These are phyloP conservation scores for Euphonia xanthogaster DNA, from an alignment of 2,797 vertebrate species.

Conservation along the genomic window DNA sequence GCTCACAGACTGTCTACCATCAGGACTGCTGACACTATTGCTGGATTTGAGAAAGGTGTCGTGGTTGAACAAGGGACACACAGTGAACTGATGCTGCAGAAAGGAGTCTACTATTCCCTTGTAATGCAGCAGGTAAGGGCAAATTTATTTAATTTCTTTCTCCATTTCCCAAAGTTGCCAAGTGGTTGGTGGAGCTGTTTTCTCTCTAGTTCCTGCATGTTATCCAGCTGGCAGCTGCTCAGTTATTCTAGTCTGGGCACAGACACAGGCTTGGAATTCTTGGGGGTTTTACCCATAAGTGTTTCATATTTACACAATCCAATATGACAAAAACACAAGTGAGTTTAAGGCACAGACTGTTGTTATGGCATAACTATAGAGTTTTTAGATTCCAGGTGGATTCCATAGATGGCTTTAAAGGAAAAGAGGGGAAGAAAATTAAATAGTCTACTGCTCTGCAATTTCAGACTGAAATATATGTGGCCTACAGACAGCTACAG, in stretches of 20 bases:
- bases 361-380: background rate
- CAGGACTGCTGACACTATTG: constrained; percentile 78
- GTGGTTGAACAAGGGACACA: constrained; percentile 78
- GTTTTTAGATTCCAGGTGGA: background rate
- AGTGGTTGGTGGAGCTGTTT: background rate
- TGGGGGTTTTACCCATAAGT: background rate
- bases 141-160: background rate
- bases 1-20: constrained; percentile 81
- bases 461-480: background rate
- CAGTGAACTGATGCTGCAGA: constrained; percentile 77
- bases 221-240: background rate
- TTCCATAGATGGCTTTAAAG: background rate
- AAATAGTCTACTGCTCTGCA: background rate
- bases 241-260: background rate
- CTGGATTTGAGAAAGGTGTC: constrained; percentile 73
- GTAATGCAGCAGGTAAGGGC: constrained; percentile 77
- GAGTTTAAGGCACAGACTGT: background rate
- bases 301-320: background rate
- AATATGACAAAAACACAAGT: background rate
- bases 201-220: background rate
- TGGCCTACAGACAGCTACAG: background rate
- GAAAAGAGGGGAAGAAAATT: too few species aligned
- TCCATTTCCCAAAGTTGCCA: background rate
- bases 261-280: background rate
- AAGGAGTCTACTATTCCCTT: constrained; percentile 79